Base-by-base conservation (phyloP, 2,113 vertebrate genomes). In the Crypturellus undulatus region DNA sequence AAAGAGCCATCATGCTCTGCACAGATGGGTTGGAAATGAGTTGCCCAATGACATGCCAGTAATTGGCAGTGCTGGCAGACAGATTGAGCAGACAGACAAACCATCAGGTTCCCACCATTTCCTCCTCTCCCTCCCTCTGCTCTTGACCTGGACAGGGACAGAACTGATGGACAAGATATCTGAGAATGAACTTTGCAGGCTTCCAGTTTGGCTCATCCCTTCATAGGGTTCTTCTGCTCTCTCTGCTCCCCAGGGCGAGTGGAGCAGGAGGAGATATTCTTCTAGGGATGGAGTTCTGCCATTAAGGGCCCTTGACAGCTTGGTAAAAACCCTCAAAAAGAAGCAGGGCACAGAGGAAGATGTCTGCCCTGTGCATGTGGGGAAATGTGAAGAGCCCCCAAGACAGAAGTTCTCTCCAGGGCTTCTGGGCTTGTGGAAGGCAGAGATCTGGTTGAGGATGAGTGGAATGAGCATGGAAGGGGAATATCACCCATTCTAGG, bases 1-100 rank as follows among this genome's bases (percentile, higher is more conserved):
- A 95, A 94, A 93, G 79, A 94, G 84, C 89, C 89, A 77, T 91
- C 84, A 76, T 52, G 79, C 84, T 93, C 90, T 82, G 94, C 96
- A 95, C 96, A 93, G 87, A 93, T 94, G 90, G 89, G 63, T 86
- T 91, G 64, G 79, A 94, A 87, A 76, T 36, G 51, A 91, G 76
- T 86, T 92, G 77, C 94, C 76, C 90, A 4, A 47, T 92, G 94
- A 93, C 92, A 5, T 3, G 25, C 32, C 28, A 94, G 77, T 12
- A 1, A 75, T 88, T 95, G 85, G 95, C 91, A 94, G 6, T 30
- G 79, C 30, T 75, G 65, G n/a, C 86, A 87, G 77, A 81, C 90
- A 96, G 95, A 81, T 69, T 1, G 43, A 47, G 83, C 89, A 77
- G 79, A 92, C 94, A 95, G 54, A 58, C 30, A 58, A 28, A 32